Conservation (phyloP, 2,113 vertebrate genomes). For the Ovis canadensis region DNA sequence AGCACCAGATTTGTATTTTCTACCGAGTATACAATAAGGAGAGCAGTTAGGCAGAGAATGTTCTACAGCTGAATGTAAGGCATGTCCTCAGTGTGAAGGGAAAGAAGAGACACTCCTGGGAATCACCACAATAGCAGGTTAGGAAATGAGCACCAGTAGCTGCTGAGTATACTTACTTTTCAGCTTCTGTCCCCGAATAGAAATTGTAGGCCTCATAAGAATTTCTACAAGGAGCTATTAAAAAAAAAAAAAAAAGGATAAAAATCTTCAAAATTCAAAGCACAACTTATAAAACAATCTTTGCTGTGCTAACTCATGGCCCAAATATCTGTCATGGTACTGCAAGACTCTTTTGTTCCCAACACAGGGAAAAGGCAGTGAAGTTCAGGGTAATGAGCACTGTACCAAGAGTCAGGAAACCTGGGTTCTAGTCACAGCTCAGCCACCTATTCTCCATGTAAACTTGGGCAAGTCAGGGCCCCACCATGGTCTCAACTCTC, state of each 20-base stretch:
- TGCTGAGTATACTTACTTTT: conserved; percentile 87
- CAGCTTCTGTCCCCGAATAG: conserved; percentile 93
- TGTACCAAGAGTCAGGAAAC: not conserved
- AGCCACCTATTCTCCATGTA: not conserved
- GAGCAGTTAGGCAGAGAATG: not conserved
- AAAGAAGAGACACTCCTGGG: not conserved
- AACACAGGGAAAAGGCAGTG: not conserved
- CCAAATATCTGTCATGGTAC: not conserved
- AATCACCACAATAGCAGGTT: not conserved
- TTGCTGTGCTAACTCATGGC: not conserved
- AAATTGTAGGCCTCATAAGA: conserved; percentile 96
- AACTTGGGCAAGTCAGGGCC: not conserved
- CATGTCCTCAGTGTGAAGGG: not conserved
- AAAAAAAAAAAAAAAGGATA: conserved; percentile 24
- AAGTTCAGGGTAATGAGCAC: not conserved
- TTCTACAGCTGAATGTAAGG: not conserved
- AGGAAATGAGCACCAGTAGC: not conserved
- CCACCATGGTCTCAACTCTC: not conserved
- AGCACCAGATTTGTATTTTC: not conserved
- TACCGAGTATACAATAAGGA: not conserved
- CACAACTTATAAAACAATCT: conserved; percentile 39
- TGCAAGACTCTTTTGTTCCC: not conserved
- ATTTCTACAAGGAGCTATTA: conserved; percentile 96
- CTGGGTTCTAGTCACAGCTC: not conserved
- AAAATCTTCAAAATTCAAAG: conserved; percentile 56